Evolutionary conservation across 2,797 vertebrate genomes (phyloP).

Genomic region (Melanotaenia boesemani): DNA sequence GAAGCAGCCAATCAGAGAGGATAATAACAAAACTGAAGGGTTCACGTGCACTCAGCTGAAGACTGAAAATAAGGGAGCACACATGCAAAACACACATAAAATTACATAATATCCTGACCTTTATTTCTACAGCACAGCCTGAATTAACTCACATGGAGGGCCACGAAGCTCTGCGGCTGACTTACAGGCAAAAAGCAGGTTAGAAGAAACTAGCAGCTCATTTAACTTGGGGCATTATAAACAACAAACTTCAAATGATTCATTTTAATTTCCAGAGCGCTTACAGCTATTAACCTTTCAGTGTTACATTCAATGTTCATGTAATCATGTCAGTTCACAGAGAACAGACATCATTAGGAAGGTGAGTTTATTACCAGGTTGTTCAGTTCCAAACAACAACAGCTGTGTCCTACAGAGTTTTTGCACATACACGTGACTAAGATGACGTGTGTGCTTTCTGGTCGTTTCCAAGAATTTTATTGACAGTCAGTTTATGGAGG

Average conservation of each 20-base stretch:
- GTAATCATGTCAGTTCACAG: not conserved
- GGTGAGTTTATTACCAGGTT: not conserved
- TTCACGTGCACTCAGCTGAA: conserved; percentile 4
- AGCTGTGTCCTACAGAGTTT: not conserved
- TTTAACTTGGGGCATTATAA: not conserved
- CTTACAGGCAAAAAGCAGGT: conserved; percentile 8
- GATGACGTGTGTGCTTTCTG: not conserved
- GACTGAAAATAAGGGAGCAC: conserved; percentile 10
- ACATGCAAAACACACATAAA: not conserved
- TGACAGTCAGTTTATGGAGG: not conserved
- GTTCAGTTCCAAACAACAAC: not conserved
- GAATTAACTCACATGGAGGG: conserved; percentile 20
- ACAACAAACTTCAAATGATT: conserved; percentile 20
- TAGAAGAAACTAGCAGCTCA: conserved; percentile 21
- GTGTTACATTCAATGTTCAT: not conserved
- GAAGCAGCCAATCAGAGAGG: not conserved
- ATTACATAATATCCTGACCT: conserved; percentile 29
- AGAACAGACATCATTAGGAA: not conserved
- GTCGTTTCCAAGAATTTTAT: not conserved
- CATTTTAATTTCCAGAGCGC: conserved; percentile 1
- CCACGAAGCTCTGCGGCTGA: not conserved
- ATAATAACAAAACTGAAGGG: conserved; percentile 4
- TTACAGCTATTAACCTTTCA: not conserved
- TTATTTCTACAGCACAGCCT: conserved; percentile 20
- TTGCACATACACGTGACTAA: not conserved